These are phyloP conservation scores for Chrysemys picta DNA, from an alignment of 2,113 vertebrate species.

Conservation along the genomic window DNA sequence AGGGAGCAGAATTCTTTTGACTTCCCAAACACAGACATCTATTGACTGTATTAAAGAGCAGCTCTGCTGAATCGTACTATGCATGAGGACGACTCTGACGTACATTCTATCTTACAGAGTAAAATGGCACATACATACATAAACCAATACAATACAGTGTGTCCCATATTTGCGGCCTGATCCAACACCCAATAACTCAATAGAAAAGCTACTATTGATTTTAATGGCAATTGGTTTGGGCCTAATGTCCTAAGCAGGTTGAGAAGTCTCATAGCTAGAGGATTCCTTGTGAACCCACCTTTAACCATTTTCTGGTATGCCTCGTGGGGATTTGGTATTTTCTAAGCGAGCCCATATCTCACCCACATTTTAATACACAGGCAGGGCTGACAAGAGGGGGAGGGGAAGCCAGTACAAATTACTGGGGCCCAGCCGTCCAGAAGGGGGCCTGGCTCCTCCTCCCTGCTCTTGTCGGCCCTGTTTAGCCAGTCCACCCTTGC, in stretches of 20 bases:
- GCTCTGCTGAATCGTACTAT: neutral
- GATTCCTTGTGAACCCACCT: neutral
- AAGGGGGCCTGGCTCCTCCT: too few species aligned
- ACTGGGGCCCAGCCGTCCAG: too few species aligned
- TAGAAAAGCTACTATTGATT: neutral
- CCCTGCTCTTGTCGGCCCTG: too few species aligned
- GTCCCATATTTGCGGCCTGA: neutral
- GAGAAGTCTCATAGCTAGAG: neutral
- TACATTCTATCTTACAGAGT: neutral
- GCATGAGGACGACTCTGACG: neutral
- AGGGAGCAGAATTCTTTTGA: neutral
- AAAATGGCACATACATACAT: neutral
- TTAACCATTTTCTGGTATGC: fast-evolving
- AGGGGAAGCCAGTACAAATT: too few species aligned
- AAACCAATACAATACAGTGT: neutral
- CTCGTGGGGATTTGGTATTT: neutral
- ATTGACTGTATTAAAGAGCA: neutral
- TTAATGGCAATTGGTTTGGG: neutral
- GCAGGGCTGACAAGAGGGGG: too few species aligned
- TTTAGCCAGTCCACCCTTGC: too few species aligned
- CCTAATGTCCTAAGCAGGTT: neutral
- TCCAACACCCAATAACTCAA: neutral
- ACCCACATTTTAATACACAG: fast-evolving
- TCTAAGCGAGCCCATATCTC: fast-evolving
- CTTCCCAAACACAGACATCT: neutral